Conservation (phyloP, 37 sponge, comb jelly and placozoan species). For the Eunapius fragilis region DNA sequence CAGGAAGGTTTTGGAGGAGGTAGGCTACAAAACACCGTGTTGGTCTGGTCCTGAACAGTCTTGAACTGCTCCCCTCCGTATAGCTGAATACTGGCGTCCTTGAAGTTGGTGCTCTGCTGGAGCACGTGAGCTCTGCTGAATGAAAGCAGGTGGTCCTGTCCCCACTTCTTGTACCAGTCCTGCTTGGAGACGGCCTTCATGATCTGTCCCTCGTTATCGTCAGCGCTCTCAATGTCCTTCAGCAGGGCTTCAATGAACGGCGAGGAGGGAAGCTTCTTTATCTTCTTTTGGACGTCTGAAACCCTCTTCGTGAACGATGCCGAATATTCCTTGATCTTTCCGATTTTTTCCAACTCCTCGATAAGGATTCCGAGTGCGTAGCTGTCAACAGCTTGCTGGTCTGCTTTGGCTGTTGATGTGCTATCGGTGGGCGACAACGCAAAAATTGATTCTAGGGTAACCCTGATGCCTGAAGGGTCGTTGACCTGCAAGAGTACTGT, state of each 20-base stretch:
- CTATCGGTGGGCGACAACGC: not conserved
- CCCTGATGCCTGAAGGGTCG: not conserved
- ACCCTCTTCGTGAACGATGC: not conserved
- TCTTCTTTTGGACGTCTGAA: not conserved
- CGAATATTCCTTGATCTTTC: not conserved
- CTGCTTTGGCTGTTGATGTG: not conserved
- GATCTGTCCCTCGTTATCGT: conserved; percentile 14
- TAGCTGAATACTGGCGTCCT: conserved; percentile 22
- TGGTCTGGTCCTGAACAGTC: conserved; percentile 4
- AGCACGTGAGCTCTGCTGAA: conserved; percentile 11
- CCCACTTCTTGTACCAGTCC: conserved; percentile 29
- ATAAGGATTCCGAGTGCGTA: not conserved
- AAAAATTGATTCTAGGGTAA: not conserved
- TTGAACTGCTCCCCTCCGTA: conserved; percentile 13
- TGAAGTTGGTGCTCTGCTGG: conserved; percentile 37
- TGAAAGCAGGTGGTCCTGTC: conserved; percentile 15
- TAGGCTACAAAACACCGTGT: conserved; percentile 9
- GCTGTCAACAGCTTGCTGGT: not conserved
- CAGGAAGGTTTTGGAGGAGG: conserved; percentile 16
- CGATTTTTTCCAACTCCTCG: not conserved
- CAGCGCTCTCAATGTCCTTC: not conserved
- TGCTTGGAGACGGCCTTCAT: conserved; percentile 11
- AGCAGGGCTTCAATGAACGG: not conserved
- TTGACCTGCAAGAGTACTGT: not conserved
- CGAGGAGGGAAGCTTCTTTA: not conserved